Evolutionary conservation across 2,888 invertebrate species (phyloP).

Genomic region (Phalera bucephala): DNA sequence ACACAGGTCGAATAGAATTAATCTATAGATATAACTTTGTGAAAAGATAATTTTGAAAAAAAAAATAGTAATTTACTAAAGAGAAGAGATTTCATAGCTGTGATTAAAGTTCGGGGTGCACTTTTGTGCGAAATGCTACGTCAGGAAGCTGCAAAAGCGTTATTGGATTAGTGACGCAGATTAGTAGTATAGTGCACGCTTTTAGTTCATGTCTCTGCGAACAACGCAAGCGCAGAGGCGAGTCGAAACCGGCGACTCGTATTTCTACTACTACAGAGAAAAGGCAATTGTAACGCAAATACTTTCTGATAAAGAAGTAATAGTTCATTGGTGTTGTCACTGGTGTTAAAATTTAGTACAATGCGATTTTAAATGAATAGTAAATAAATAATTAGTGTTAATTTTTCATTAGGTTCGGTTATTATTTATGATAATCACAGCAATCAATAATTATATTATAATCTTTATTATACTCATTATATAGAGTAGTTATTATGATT

Average conservation of each 20-base stretch:
- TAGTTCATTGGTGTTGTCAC: constrained; percentile 66
- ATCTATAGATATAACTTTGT: constrained; percentile 61
- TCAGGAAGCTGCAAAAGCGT: constrained; percentile 33
- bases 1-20: constrained; percentile 77
- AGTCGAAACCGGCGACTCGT: constrained; percentile 1
- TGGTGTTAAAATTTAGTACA: constrained; percentile 66
- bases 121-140: constrained; percentile 72
- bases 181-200: constrained; percentile 47
- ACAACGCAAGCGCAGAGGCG: constrained; percentile 2
- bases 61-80: constrained; percentile 61
- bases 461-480: constrained; percentile 68
- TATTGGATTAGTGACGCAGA: constrained; percentile 38
- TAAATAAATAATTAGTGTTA: constrained; percentile 48
- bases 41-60: constrained; percentile 50
- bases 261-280: constrained; percentile 10
- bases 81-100: constrained; percentile 80
- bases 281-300: constrained; percentile 56
- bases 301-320: constrained; percentile 40
- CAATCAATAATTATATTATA: constrained; percentile 44
- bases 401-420: constrained; percentile 60
- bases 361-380: constrained; percentile 64
- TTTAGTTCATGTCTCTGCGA: constrained; percentile 26
- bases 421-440: constrained; percentile 54
- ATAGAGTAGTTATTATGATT: constrained; percentile 60
- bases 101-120: constrained; percentile 72